Percentiles rank a stretch among this genome's conserved stretches.
Conservation (phyloP, 2,113 vertebrate species). For the Mixornis gularis region DNA sequence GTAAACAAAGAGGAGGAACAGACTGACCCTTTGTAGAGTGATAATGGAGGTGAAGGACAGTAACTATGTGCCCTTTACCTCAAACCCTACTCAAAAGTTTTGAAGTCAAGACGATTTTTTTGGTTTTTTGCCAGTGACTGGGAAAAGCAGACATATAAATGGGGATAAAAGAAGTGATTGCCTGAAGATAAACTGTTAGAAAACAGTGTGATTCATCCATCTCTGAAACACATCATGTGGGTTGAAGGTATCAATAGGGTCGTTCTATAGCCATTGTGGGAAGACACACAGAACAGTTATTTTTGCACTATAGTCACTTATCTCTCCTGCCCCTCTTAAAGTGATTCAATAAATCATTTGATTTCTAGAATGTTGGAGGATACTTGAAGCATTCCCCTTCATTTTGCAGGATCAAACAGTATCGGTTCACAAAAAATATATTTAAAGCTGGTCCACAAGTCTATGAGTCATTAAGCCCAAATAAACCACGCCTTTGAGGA, state of each 20-base stretch:
- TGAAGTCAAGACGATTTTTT: background rate
- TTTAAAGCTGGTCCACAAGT: background rate
- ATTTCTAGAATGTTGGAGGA: background rate
- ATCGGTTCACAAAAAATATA: background rate
- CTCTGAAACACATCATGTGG: background rate
- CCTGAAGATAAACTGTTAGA: background rate
- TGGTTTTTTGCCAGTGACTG: background rate
- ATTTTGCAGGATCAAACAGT: background rate
- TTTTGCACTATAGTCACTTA: background rate
- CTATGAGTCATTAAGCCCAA: background rate
- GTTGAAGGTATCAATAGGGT: background rate
- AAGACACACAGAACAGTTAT: background rate
- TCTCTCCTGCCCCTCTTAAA: background rate
- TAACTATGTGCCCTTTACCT: background rate
- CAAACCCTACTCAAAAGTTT: background rate
- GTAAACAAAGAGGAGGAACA: background rate
- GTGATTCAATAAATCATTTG: background rate
- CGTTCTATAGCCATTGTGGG: background rate
- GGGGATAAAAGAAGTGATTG: background rate
- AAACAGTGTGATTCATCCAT: background rate
- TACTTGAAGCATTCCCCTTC: background rate
- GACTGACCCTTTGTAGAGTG: background rate
- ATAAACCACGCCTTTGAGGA: background rate
- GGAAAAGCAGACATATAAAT: background rate
- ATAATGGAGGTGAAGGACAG: background rate